A percentile compares a stretch with the other conserved stretches of the same genome.
Evolutionary conservation across 2,113 vertebrate species (phyloP).

Genomic region (Rostratula benghalensis): DNA sequence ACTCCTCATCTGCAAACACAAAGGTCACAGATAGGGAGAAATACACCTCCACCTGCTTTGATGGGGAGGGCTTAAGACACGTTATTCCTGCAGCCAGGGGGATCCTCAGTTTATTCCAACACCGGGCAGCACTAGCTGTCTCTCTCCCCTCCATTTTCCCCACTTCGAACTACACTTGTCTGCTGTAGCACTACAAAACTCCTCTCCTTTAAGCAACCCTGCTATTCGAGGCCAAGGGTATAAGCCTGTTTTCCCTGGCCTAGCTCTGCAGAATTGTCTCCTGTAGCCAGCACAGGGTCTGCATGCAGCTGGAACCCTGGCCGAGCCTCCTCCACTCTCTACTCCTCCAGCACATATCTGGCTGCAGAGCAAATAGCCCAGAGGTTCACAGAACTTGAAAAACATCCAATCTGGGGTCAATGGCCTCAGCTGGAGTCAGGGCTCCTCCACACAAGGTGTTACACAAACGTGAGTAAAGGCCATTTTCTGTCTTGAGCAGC

Average conservation of each 20-base stretch:
- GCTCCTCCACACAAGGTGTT: accelerated
- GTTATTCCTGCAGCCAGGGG: neutral
- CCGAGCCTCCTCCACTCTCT: neutral
- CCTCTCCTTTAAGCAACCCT: neutral
- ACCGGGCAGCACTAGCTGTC: accelerated
- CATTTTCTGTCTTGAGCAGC: neutral
- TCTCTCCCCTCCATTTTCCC: neutral
- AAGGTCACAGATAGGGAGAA: neutral
- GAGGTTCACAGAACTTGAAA: neutral
- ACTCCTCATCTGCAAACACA: neutral
- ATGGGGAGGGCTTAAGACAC: neutral
- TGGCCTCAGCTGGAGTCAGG: neutral
- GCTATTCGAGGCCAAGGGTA: neutral
- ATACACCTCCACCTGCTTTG: neutral
- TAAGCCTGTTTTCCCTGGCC: neutral
- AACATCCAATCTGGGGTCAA: accelerated
- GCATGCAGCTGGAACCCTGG: neutral
- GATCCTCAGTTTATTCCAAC: neutral
- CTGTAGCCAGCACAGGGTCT: neutral
- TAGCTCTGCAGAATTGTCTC: neutral
- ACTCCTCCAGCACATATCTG: accelerated
- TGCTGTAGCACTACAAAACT: neutral
- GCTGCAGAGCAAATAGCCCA: neutral
- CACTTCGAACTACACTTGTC: neutral
- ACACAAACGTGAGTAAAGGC: neutral